Base-by-base conservation (phyloP, 2,888 invertebrate species). In the Ormyrus labotus region DNA sequence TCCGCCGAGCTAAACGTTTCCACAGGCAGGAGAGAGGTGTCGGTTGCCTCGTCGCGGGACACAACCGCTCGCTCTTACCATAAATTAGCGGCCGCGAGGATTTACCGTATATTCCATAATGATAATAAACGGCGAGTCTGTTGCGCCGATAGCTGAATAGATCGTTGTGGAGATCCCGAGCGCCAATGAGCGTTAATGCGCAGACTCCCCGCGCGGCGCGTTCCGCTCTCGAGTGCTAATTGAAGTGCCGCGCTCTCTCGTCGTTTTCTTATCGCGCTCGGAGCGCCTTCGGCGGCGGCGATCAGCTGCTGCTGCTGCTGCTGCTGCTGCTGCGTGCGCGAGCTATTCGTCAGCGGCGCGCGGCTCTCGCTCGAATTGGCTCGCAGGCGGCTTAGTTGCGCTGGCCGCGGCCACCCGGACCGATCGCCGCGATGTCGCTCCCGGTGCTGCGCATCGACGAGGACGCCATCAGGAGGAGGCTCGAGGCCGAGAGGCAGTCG, bases 401-500 rank as follows among this genome's bases (percentile, higher is more conserved):
- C 50, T 67, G n/a, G 5, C 70, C 45, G 45, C 55, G 50, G 53
- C 51, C 61, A 61, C 11, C 57, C 71, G 57, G 9, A 34, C 34
- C 63, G 61, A 8, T 6, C 34, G 58, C 4, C 48, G 50, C 48
- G 9, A 47, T n/a, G 34, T 11, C 47, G 5, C 6, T 8, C 6
- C 55, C 51, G 51, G 57, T 68, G 19, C 13, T 78, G 19, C 57
- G 72, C 45, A 78, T 78, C 72, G 78, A 78, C 78, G 78, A 78
- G 78, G 78, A 78, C 5, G 50, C 58, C 13, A 67, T 78, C 0
- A 45, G 34, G 34, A 34, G 5, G 8, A 61, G 9, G 45, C 61
- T 6, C n/a, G 53, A 51, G 47, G n/a, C 11, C 13, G 53, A 7
- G 50, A 48, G 34, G 51, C 9, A 2, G 53, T 4, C 58, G 58